Base-by-base conservation (phyloP, 2,113 vertebrate species). In the Collichthys lucidus region DNA sequence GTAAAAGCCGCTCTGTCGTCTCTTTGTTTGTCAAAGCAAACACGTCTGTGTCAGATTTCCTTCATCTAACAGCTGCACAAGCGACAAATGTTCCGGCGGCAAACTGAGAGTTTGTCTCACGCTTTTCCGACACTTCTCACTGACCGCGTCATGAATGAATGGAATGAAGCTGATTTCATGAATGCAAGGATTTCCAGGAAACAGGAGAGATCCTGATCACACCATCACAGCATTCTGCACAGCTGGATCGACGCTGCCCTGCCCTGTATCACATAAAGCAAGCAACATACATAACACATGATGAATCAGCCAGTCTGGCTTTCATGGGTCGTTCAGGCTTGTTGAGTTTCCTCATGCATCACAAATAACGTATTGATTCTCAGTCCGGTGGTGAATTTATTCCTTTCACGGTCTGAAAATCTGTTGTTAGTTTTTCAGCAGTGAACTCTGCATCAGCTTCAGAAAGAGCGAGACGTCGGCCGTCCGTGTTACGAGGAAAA, bases 21-120 rank as follows among this genome's bases (percentile, higher is more conserved):
- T 29, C 60, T 47, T 74, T 85, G 82, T 83, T 69, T 83, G 80
- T 79, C 67, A n/a, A 59, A 57, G 0, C 31, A 49, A 67, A 76
- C 64, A 11, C 35, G 2, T 57, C 11, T 1, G 42, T 46, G 87
- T 84, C 35, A 17, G 11, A 29, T 42, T 44, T 71, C 70, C 70
- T 86, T 86, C 80, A 73, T 75, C 44, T 75, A 11, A 52, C 80
- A 89, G 80, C 81, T 84, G 81, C 44, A 0, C 47, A 0, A 1
- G 47, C 19, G 62, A 61, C 70, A 67, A 53, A 67, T 62, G 63
- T 17, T 24, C 47, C 14, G 47, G 70, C 67, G 11, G 59, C 5
- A n/a, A 74, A 57, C 49, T 66, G 80, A 31, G 40, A 77, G 49
- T 22, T 22, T 16, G 5, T 40, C 46, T 40, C 20, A 2, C 16